Evolutionary conservation across 2,797 vertebrate genomes (phyloP), one percentile per base, ranked within the genome.

Genomic region (Hippoglossus hippoglossus): DNA sequence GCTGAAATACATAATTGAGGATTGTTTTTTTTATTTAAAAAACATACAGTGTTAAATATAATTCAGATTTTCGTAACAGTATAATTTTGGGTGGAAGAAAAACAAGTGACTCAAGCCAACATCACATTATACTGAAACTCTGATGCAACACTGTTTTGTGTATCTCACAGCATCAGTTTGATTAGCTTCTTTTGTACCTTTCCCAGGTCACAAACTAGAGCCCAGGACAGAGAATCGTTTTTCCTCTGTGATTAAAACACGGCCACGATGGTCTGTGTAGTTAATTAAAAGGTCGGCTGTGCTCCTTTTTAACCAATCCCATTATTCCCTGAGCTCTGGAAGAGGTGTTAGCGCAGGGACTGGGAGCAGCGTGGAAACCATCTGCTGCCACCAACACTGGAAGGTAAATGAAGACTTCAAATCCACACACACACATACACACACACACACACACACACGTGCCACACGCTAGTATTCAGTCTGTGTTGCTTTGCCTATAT

Each of bases 271-370:
- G 68, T 80, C 78, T 62, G 39, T 47, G 36, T 64, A 70, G 79
- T 90, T 92, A 92, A 92, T 92, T 89, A 90, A 88, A 88, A 86
- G 88, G 89, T 89, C 89, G 83, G 26, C 24, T 1, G 15, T 81
- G 77, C 80, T 87, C 68, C 46, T 84, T 87, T 76, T 87, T 73
- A 88, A 87, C 78, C 85, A 88, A 76, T 84, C 70, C 63, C 57
- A 15, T 76, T 83, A 90, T 88, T 92, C 90, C 91, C 90, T 16
- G 44, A 65, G 60, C 87, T 80, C 71, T 72, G 58, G 75, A 79
- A 46, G 80, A 82, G 68, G 77, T 65, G 66, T 62, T 65, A 79
- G 76, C 87, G 41, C 67, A 82, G 89, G 88, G 86, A 89, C 76
- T 74, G 67, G 69, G 82, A 77, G 69, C 49, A 73, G 52, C 44